Evolutionary conservation across 2,113 vertebrate genomes (phyloP), one percentile per base, ranked within the genome.

Genomic region (Epinephelus moara): DNA sequence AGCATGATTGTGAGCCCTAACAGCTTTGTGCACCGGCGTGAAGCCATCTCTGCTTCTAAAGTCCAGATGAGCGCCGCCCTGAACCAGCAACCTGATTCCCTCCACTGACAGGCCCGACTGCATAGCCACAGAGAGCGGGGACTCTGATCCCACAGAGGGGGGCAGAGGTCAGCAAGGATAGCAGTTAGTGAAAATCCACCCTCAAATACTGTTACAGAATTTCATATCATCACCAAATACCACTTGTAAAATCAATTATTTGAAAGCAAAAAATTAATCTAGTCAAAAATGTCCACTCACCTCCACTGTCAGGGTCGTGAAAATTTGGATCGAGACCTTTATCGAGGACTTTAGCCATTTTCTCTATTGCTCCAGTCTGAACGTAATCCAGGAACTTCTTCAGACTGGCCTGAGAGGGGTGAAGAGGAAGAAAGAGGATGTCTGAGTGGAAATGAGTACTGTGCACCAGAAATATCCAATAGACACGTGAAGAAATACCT

Each of bases 301-400:
- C 97, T 94, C 97, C 97, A 0, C 84, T 96, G 84, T 98, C 97
- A 0, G 96, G 96, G 92, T 98, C 97, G 0, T 98, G 97, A 71
- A 97, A 98, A 81, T 98, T 98, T 52, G 97, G 96, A 92, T 98
- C 97, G 23, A 98, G 96, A 75, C 97, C 97, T 95, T 97, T 97
- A 68, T 98, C 97, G 52, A 98, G 95, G 70, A 97, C 94, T 86
- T 98, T 95, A 0, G 94, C 93, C 85, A 98, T 94, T 93, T 97
- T 98, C 71, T 98, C 97, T 0, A 96, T 87, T 0, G 96, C 91
- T 74, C 96, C 96, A 0, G 94, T 96, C 81, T 97, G 96, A 77
- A 98, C 91, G 11, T 98, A 98, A 55, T 98, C 97, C 82, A 98
- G 83, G 56, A 98, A 98, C 89, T 98, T 98, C 94, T 97, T 98